These are phyloP conservation scores for Plagodis dolabraria DNA, from an alignment of 2,888 invertebrate species.

Conservation along the genomic window DNA sequence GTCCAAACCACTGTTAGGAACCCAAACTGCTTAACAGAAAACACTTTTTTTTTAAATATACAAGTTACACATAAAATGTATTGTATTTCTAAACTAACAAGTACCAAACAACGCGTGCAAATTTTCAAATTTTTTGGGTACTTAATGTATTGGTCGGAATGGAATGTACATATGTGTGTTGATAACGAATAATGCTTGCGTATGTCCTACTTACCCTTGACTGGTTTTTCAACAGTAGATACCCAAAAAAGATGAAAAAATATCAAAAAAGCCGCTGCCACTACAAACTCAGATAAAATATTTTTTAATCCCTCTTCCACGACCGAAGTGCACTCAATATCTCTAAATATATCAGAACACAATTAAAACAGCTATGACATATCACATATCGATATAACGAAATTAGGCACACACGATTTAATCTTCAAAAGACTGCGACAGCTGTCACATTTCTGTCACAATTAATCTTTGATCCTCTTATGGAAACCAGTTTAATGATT, in stretches of 20 bases:
- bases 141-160: no score
- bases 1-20: no score
- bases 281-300: not conserved
- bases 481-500: slow-evolving; percentile 19
- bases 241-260: not conserved
- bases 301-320: slow-evolving; percentile 19
- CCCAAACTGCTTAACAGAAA: no score
- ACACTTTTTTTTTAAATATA: no score
- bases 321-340: slow-evolving; percentile 6
- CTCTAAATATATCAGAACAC: slow-evolving; percentile 8
- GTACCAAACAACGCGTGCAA: no score
- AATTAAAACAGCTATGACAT: slow-evolving; percentile 31
- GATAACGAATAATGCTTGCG: no score
- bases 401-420: slow-evolving; percentile 74
- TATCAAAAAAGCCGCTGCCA: not conserved
- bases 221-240: no score
- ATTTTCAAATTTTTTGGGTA: no score
- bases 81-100: no score
- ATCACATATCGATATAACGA: slow-evolving; percentile 66
- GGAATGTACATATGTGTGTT: no score
- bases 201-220: no score
- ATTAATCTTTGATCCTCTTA: slow-evolving; percentile 43
- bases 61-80: no score
- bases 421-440: slow-evolving; percentile 63
- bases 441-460: slow-evolving; percentile 67